Evolutionary conservation across 1,140 invertebrate genomes (phyloP), one percentile per base, ranked within the genome.

Genomic region (Papilio helenus): DNA sequence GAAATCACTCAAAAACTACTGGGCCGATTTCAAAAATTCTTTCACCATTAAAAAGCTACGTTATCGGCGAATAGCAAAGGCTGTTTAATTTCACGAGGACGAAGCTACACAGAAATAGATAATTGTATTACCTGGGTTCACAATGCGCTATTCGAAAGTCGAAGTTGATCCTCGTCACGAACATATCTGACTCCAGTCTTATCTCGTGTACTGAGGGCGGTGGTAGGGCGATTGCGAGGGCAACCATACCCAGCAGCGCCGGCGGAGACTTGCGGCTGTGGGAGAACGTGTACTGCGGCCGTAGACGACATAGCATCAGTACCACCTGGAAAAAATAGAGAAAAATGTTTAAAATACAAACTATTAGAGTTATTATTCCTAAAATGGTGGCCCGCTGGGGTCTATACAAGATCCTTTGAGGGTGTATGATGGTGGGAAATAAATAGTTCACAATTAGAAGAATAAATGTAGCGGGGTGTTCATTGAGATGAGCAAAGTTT

Each of bases 161-260:
- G 85, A 99, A 99, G 90, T 97, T 98, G 82, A 99, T 97, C 86
- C 98, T 96, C 58, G 98, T 99, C 84, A 99, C 98, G 94, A 99
- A 99, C 97, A 99, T 99, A 89, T 99, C 98, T 39, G 97, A 97
- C 94, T 99, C 99, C 79, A 99, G 96, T 77, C 98, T 96, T 77
- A 99, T 98, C 95, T 99, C 99, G 89, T 99, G 99, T 68, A 99
- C 98, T 68, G 98, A 99, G 2, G 99, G 99, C 5, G 99, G 98
- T 74, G 99, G 99, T 72, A 99, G 95, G 0, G 99, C 99, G 79
- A 99, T 99, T 68, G 99, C 99, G 80, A 99, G 88, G 0, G 97
- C 98, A 44, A 99, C 98, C 97, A 99, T 97, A 5, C 99, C 99
- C 84, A 99, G 95, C 39, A 99, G 95, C 12, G 97, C 96, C 8